These are phyloP conservation scores for Sympetrum striolatum DNA, from an alignment of 2,888 invertebrate genomes.

Conservation along the genomic window DNA sequence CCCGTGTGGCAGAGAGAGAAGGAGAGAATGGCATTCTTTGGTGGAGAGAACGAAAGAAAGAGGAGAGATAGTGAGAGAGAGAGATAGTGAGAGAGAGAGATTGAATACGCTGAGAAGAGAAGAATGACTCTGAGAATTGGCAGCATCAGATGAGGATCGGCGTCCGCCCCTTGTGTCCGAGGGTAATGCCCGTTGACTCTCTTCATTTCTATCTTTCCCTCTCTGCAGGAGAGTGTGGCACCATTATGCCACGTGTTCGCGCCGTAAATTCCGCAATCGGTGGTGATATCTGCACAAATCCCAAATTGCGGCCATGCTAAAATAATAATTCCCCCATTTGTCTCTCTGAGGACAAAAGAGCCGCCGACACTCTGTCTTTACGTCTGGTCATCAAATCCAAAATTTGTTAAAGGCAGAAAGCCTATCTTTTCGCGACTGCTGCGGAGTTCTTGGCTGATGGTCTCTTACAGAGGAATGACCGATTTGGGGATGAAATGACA, in stretches of 20 bases:
- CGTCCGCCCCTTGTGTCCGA: not conserved
- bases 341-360: not conserved
- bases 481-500: too few species aligned
- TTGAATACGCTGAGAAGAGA: not conserved
- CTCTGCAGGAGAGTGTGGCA: not conserved
- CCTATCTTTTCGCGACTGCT: too few species aligned
- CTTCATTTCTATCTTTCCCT: not conserved
- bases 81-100: not conserved
- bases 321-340: not conserved
- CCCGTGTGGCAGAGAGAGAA: not conserved
- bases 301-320: not conserved
- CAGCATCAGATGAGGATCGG: constrained; percentile 22
- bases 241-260: not conserved
- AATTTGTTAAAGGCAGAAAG: too few species aligned
- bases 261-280: not conserved
- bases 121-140: constrained; percentile 36
- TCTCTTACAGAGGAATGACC: too few species aligned
- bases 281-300: not conserved
- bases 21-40: constrained; percentile 1
- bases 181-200: not conserved
- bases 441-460: too few species aligned
- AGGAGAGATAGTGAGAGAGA: not conserved
- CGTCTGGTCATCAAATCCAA: too few species aligned
- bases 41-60: not conserved
- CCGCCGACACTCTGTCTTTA: too few species aligned